Base-by-base conservation (phyloP, 2,797 vertebrate genomes). In the Alfaro cultratus region DNA sequence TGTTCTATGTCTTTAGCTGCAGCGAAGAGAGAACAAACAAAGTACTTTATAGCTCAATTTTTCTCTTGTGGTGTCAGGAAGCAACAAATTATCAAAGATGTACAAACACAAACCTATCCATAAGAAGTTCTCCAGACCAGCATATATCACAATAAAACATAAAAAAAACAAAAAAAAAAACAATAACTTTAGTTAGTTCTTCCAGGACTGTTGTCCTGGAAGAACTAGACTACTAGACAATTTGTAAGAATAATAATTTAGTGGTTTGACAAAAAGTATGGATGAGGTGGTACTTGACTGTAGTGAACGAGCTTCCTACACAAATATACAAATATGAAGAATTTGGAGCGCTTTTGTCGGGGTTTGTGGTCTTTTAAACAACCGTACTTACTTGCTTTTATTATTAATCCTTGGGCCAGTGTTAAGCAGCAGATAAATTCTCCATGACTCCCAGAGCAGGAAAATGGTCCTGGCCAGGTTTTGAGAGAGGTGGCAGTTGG, bases 401-500 rank as follows among this genome's bases (percentile, higher is more conserved):
- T 11, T 74, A 26, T 16, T 51, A 80, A 21, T 68, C 36, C 26
- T 74, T n/a, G 47, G 39, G n/a, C 16, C 29, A 71, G 55, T 23
- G 15, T 18, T 72, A 21, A 29, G 49, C 73, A 46, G 36, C 21
- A 13, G 29, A 23, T 81, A 18, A 31, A 3, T 74, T 49, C 86
- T 39, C 74, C 72, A 73, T 41, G 39, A 71, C 47, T n/a, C 26
- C 2, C 39, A 73, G 74, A 76, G 36, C 43, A 76, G 76, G 72
- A 72, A 60, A 71, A 68, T 62, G 57, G 68, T 29, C 55, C 62
- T 36, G 45, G 60, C 78, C 49, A 31, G 83, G 84, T 85, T 80
- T 55, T 72, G 21, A 29, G 76, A 81, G 79, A 76, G 39, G 83
- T 83, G 84, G 41, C 73, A 82, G 73, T 88, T 80, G 75, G 68